Percentiles rank a stretch among this genome's conserved stretches.
These are phyloP conservation scores for Camponotus vicinus DNA, from an alignment of 1,140 invertebrate species.

Conservation along the genomic window DNA sequence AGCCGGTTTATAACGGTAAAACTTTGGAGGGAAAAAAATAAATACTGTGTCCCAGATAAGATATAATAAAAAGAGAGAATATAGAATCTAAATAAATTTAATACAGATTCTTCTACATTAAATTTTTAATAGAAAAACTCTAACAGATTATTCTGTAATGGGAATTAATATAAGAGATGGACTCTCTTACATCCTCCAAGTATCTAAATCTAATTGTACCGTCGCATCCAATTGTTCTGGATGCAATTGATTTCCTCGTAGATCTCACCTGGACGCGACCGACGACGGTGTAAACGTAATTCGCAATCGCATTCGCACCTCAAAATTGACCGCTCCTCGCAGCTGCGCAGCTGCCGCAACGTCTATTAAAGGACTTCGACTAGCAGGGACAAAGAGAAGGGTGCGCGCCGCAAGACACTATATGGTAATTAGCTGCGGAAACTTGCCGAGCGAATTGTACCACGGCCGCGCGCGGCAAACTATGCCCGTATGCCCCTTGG, in stretches of 20 bases:
- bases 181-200: not conserved
- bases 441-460: conserved; percentile 75
- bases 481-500: conserved; percentile 77
- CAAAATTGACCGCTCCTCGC: conserved; percentile 59
- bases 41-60: not conserved
- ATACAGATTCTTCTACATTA: not conserved
- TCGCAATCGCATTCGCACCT: conserved; percentile 49
- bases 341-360: conserved; percentile 50
- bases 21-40: conserved; percentile 8
- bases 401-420: conserved; percentile 68
- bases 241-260: conserved; percentile 5
- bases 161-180: not conserved
- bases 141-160: not conserved
- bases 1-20: not conserved
- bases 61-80: no score
- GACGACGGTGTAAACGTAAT: conserved; percentile 15
- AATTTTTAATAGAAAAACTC: no score
- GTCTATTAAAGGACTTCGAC: conserved; percentile 68
- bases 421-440: conserved; percentile 75
- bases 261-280: not conserved
- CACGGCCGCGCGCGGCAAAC: conserved; percentile 67
- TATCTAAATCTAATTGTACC: not conserved
- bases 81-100: not conserved
- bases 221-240: not conserved
- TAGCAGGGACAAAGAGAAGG: not conserved